A percentile compares a stretch with the other conserved stretches of the same genome.
Evolutionary conservation across 2,113 vertebrate species (phyloP).

Genomic region (Sinocyclocheilus maitianheensis): DNA sequence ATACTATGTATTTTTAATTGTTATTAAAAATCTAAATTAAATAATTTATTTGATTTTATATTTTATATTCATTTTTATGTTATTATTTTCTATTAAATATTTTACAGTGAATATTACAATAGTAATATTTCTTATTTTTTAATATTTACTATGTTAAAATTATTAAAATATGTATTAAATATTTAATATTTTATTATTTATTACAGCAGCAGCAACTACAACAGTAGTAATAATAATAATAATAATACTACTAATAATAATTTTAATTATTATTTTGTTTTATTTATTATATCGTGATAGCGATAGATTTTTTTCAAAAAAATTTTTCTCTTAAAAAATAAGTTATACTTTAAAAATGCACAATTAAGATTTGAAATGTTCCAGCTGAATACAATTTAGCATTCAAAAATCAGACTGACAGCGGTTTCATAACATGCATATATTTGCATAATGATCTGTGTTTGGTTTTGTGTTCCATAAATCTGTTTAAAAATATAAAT

Average conservation of each 20-base stretch:
- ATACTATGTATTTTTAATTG: too few relatives aligned
- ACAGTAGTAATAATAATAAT: background rate
- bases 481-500: background rate
- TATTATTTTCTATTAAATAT: background rate
- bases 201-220: background rate
- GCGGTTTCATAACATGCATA: background rate
- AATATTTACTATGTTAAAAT: background rate
- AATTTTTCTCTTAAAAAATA: too few relatives aligned
- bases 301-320: too few relatives aligned
- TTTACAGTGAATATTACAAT: background rate
- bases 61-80: too few relatives aligned
- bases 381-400: background rate
- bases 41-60: too few relatives aligned
- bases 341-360: background rate
- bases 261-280: too few relatives aligned
- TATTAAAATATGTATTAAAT: background rate
- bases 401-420: background rate
- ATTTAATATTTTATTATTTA: background rate
- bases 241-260: background rate
- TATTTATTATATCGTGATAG: too few relatives aligned
- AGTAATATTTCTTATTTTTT: background rate
- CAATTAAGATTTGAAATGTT: too few relatives aligned
- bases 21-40: too few relatives aligned
- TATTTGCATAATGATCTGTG: background rate
- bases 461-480: background rate